Base-by-base conservation (phyloP, 2,797 vertebrate species). In the Sebastes reedi region DNA sequence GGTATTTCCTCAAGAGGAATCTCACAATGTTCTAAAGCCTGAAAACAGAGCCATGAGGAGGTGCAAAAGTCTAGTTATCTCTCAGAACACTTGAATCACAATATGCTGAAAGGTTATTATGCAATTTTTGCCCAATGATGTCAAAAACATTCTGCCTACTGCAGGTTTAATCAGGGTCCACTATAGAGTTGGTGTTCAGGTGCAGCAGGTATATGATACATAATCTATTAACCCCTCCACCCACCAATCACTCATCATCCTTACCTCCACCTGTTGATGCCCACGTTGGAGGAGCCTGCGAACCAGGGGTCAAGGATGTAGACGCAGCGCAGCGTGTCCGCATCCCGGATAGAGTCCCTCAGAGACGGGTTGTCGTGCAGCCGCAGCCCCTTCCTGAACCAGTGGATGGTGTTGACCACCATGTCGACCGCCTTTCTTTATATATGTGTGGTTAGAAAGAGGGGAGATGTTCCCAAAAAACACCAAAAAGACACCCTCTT, bases 241-340 rank as follows among this genome's bases (percentile, higher is more conserved):
- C 18, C 39, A 42, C 14, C 55, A 8, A 60, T 30, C 8, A 12
- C 20, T 24, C 22, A 10, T 13, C 27, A 14, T 8, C 3, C 95
- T 96, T 91, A 98, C 97, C 97, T 96, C 98, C 98, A 99, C 92
- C 98, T 96, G 97, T 96, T 99, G 96, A 98, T 98, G 79, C 97
- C 97, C 89, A 99, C 97, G 60, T 97, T 98, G 79, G 97, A 99
- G 22, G 97, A 98, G 4, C 97, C 98, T 1, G 98, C 98, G 82
- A 98, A 99, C 98, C 98, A 99, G 32, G 98, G 97, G 87, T 99
- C 98, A 70, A 99, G 94, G 88, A 98, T 98, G 92, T 98, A 99
- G 77, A 99, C 96, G 92, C 97, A 98, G 62, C 97, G 96, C 66
- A 98, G 90, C 6, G 93, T 95, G 92, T 97, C 96, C 3, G 97